Evolutionary conservation across 1,140 invertebrate species (phyloP).

Genomic region (Diorhabda carinulata): DNA sequence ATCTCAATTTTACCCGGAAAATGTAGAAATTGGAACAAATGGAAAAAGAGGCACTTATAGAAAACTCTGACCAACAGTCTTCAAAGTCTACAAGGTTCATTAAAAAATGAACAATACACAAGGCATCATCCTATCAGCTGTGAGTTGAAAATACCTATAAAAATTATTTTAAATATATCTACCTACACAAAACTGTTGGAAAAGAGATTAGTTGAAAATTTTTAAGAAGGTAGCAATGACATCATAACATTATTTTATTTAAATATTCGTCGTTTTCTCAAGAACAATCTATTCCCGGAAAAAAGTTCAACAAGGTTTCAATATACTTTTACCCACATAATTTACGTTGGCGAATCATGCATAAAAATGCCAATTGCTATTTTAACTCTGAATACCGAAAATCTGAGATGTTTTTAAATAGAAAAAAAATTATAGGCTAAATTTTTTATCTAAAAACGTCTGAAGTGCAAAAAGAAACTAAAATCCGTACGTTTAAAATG

Average conservation of each 20-base stretch:
- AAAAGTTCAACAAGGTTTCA: background rate
- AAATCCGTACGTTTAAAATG: conserved; percentile 19
- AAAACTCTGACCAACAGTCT: too few relatives aligned
- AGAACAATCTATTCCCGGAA: background rate
- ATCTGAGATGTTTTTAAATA: too few relatives aligned
- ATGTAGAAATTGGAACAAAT: too few relatives aligned
- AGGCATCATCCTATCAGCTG: background rate
- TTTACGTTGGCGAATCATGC: background rate
- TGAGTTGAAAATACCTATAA: background rate
- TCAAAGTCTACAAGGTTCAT: too few relatives aligned
- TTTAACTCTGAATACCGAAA: too few relatives aligned
- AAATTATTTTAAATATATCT: background rate
- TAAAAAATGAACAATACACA: background rate
- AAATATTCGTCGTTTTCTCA: background rate
- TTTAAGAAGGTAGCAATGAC: background rate
- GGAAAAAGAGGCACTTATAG: too few relatives aligned
- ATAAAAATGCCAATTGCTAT: background rate
- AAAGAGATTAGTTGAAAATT: background rate
- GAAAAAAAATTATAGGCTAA: too few relatives aligned
- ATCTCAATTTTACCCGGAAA: too few relatives aligned
- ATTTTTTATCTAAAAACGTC: too few relatives aligned
- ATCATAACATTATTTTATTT: background rate
- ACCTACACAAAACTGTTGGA: background rate
- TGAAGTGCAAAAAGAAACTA: too few relatives aligned
- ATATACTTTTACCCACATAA: background rate